Base-by-base conservation (phyloP, 2,797 vertebrate species). In the Lates japonicus region DNA sequence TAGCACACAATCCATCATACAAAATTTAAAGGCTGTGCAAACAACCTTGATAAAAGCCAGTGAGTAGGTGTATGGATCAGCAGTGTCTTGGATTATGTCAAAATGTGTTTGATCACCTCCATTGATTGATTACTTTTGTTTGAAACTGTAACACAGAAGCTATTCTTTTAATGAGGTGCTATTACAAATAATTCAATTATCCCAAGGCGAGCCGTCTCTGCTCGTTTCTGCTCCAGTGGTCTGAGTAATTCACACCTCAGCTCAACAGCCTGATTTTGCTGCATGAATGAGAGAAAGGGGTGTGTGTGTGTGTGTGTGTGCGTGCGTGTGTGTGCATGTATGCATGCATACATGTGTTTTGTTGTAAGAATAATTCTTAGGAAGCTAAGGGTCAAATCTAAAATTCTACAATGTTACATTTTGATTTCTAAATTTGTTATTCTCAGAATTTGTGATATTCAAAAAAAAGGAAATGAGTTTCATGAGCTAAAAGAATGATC, bases 131-230 rank as follows among this genome's bases (percentile, higher is more conserved):
- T 82, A 73, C 78, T 88, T 91, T 89, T 85, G 79, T 93, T 82
- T 83, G 60, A 76, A 78, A 86, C 31, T 82, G 82, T 83, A 93
- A 88, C 73, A 80, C 70, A 85, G 81, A 87, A 90, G 91, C 86
- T 83, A 69, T 78, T 90, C 87, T 52, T 89, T 93, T 93, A 95
- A 93, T 87, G 88, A 91, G 87, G 80, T 33, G 37, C 86, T 75
- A 92, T 95, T 94, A 92, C 80, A 90, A 92, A 94, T 94, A 93
- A 95, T 94, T 94, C 57, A 94, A 93, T 94, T 91, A 94, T 92
- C 88, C 84, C 52, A 69, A 82, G 86, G 82, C 88, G 75, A 87
- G 83, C 76, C 42, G 77, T 83, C 90, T 83, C 83, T 84, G 71
- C 81, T 87, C 54, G 69, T 92, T 91, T 94, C 87, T 88, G 93